Base-by-base conservation (phyloP, 2,797 vertebrate species). In the Tangara arthus region DNA sequence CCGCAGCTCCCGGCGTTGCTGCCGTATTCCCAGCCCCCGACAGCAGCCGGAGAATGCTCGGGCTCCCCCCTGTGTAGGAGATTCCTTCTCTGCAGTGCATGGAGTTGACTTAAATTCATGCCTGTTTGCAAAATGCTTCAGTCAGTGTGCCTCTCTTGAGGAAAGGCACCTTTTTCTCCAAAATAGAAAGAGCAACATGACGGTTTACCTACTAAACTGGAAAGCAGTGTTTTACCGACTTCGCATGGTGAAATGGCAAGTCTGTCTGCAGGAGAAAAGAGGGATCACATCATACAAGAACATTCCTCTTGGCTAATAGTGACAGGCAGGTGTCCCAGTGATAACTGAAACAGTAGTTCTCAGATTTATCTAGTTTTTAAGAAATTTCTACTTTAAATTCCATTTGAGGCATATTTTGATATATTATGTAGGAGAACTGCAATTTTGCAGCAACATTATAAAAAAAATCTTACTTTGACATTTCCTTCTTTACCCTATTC, bases 51-150 rank as follows among this genome's bases (percentile, higher is more conserved):
- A 83, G 94, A 93, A 93, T 75, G 87, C 96, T 95, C 95, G 83
- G 95, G 96, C 96, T 97, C 95, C 96, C 95, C 94, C 96, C 21
- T 77, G 95, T 56, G 96, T 95, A 83, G 72, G 78, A 93, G 72
- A 80, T 49, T 10, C 35, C 21, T 11, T 24, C 76, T 59, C 88
- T 55, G 60, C 94, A 20, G 6, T 6, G 12, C 56, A 12, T 15
- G 37, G 15, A 39, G 75, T 11, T 46, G 34, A 39, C 73, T 82
- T 34, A 2, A 15, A 35, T 68, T 44, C 88, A 61, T 18, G 53
- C 64, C 22, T 59, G 0, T 35, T 64, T 57, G 61, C 87, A 75
- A 41, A 72, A 39, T 3, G 34, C 16, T 72, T 44, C 70, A 56
- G 37, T 50, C 63, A 21, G 37, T 28, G 17, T 30, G 12, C 63